Conservation (phyloP, 2,888 invertebrate species). For the Phasia obesa region DNA sequence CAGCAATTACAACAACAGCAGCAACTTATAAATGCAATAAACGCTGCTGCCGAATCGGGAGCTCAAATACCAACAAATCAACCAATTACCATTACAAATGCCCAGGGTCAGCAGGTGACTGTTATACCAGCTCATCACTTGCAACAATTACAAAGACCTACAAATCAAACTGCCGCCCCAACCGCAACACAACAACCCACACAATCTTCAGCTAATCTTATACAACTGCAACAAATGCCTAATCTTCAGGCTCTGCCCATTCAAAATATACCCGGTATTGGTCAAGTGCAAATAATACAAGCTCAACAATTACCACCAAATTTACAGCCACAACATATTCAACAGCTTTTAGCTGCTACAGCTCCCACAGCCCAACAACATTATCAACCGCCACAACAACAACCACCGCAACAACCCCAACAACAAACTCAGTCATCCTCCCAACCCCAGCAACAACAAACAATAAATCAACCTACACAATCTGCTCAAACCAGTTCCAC, state of each 20-base stretch:
- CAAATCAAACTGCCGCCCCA: slow-evolving; percentile 52
- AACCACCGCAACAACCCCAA: slow-evolving; percentile 73
- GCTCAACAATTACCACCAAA: slow-evolving; percentile 82
- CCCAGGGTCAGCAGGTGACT: slow-evolving; percentile 91
- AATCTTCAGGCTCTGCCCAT: slow-evolving; percentile 87
- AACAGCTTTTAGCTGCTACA: slow-evolving; percentile 75
- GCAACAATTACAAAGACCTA: slow-evolving; percentile 81
- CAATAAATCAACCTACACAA: slow-evolving; percentile 62
- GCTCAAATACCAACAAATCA: slow-evolving; percentile 83
- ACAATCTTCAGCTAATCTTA: slow-evolving; percentile 74
- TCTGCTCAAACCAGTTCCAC: slow-evolving; percentile 64
- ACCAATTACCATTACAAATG: slow-evolving; percentile 88
- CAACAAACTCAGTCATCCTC: slow-evolving; percentile 67
- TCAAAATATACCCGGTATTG: slow-evolving; percentile 90
- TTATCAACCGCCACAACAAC: slow-evolving; percentile 74
- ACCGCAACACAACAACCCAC: slow-evolving; percentile 69
- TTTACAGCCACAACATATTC: slow-evolving; percentile 77
- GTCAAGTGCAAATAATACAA: slow-evolving; percentile 88
- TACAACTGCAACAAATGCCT: slow-evolving; percentile 80
- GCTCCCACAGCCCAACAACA: slow-evolving; percentile 73
- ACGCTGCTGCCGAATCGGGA: slow-evolving; percentile 75
- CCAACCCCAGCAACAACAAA: slow-evolving; percentile 72
- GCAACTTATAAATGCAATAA: slow-evolving; percentile 78
- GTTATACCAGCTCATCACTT: slow-evolving; percentile 89
- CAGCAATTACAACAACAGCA: slow-evolving; percentile 77